phyloP scores from a whole-genome alignment of 1,140 invertebrate species.

The Calosoma granatense region DNA sequence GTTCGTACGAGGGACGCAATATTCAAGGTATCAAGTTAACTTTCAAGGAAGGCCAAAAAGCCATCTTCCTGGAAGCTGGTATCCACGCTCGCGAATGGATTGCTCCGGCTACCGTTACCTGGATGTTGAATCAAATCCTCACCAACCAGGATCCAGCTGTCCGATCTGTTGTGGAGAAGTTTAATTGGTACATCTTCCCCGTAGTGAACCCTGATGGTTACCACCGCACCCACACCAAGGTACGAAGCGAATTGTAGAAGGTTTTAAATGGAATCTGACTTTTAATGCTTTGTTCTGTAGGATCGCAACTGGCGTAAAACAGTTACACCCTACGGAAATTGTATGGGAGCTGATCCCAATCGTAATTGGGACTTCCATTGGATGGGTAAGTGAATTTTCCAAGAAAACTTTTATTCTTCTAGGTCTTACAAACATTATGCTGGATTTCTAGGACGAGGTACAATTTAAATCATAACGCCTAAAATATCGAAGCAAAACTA shows the following conservation, averaged over 20 bases:
- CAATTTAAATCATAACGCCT: no score
- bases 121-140: conserved; percentile 52
- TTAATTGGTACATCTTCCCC: conserved; percentile 63
- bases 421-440: no score
- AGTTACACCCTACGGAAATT: conserved; percentile 41
- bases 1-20: conserved; percentile 45
- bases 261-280: no score
- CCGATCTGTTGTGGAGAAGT: conserved; percentile 40
- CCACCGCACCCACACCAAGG: conserved; percentile 52
- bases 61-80: conserved; percentile 39
- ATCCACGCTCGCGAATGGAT: conserved; percentile 73
- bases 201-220: conserved; percentile 71
- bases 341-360: conserved; percentile 60
- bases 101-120: conserved; percentile 56
- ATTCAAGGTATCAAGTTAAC: conserved; percentile 50
- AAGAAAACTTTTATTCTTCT: no score
- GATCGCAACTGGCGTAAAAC: conserved; percentile 69
- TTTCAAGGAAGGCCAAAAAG: conserved; percentile 29
- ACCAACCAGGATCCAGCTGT: conserved; percentile 38
- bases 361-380: conserved; percentile 65
- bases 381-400: conserved; percentile 38
- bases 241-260: no score
- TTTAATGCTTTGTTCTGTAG: conserved; percentile 32
- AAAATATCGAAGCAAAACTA: no score
- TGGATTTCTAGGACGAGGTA: no score